These are phyloP conservation scores for Lutjanus erythropterus DNA, from an alignment of 2,113 vertebrate species.

Conservation along the genomic window DNA sequence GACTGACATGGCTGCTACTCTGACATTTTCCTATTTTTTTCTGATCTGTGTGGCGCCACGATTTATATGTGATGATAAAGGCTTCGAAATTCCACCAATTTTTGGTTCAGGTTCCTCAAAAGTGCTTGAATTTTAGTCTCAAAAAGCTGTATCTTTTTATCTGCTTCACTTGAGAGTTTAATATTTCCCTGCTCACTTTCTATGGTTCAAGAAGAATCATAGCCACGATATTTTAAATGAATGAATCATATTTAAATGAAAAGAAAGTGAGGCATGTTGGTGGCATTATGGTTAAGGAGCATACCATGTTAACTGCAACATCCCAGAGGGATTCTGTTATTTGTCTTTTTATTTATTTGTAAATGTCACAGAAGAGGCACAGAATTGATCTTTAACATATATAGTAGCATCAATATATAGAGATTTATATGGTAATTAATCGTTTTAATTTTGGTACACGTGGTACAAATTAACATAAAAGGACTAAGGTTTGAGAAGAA, in stretches of 20 bases:
- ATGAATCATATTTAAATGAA: background rate
- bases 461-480: too few relatives aligned
- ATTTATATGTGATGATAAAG: too few relatives aligned
- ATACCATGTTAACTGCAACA: too few relatives aligned
- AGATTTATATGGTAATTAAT: background rate
- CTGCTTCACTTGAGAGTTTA: background rate
- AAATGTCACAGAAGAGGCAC: background rate
- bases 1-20: too few relatives aligned
- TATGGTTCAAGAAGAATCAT: background rate
- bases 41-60: too few relatives aligned
- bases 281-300: background rate
- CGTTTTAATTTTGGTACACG: background rate
- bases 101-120: too few relatives aligned
- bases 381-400: background rate
- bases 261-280: background rate
- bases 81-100: too few relatives aligned
- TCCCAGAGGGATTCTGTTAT: background rate
- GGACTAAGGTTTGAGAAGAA: background rate
- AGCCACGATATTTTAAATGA: background rate
- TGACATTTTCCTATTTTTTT: too few relatives aligned
- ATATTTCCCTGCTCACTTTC: background rate
- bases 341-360: background rate
- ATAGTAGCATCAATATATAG: too few relatives aligned
- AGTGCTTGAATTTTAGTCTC: too few relatives aligned
- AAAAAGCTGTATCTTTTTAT: background rate